These are phyloP conservation scores for Wasmannia auropunctata DNA, from an alignment of 1,140 invertebrate genomes.

Conservation along the genomic window DNA sequence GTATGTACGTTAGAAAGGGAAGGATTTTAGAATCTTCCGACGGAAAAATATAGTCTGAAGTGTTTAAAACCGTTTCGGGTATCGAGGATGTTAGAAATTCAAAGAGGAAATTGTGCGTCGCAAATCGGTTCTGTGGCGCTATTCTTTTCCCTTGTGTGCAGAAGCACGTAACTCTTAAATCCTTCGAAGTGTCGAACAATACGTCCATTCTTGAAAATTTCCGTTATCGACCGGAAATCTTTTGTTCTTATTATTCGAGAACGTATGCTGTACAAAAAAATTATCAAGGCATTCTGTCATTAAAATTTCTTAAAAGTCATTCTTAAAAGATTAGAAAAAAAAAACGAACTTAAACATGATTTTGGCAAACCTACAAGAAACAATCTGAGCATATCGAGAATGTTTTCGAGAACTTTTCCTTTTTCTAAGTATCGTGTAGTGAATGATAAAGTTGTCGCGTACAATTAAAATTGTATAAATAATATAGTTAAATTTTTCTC, in stretches of 20 bases:
- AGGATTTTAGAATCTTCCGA: no score
- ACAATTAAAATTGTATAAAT: not conserved
- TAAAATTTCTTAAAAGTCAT: not conserved
- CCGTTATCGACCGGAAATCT: not conserved
- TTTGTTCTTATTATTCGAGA: not conserved
- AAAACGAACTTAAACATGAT: not conserved
- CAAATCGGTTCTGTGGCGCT: not conserved
- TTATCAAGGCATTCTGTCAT: not conserved
- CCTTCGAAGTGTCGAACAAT: not conserved
- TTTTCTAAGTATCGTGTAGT: not conserved
- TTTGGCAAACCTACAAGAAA: not conserved
- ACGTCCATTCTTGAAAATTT: not conserved
- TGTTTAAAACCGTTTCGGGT: not conserved
- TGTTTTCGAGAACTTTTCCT: not conserved
- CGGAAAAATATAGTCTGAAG: not conserved
- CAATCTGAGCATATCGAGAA: not conserved
- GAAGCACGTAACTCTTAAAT: not conserved
- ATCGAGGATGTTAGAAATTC: not conserved
- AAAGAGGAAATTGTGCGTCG: not conserved
- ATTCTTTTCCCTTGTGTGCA: not conserved
- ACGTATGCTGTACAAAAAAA: not conserved
- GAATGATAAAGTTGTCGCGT: not conserved
- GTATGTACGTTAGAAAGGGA: not conserved
- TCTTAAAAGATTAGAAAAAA: no score
- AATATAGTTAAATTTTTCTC: not conserved